Conservation (phyloP, 2,888 invertebrate species). For the Mesochorus sp. region DNA sequence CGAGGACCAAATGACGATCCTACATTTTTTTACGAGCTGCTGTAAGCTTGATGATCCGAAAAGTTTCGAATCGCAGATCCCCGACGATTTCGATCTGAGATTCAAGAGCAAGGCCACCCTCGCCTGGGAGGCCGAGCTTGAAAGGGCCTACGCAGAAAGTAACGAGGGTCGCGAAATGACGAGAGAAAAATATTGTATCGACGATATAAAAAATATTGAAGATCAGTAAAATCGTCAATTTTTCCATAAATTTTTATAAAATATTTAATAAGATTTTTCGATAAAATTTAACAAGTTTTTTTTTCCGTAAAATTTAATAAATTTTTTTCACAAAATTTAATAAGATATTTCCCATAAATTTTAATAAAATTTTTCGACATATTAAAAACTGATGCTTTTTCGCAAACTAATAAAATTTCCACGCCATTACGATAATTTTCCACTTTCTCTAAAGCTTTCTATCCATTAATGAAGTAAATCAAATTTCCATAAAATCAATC, state of each 20-base stretch:
- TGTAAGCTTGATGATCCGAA: constrained; percentile 73
- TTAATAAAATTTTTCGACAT: too few species aligned
- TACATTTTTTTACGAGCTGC: constrained; percentile 74
- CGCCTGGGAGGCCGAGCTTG: constrained; percentile 15
- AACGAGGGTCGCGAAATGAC: constrained; percentile 4
- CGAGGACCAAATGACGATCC: constrained; percentile 71
- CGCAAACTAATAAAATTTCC: too few species aligned
- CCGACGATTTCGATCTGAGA: constrained; percentile 71
- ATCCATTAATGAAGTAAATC: too few species aligned
- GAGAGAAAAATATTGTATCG: constrained; percentile 27
- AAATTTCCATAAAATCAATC: too few species aligned
- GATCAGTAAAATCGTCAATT: not conserved
- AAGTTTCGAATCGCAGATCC: constrained; percentile 76
- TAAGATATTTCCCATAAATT: too few species aligned
- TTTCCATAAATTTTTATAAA: not conserved
- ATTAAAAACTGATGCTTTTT: too few species aligned
- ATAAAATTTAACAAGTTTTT: too few species aligned
- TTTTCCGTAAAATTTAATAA: too few species aligned
- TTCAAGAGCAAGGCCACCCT: constrained; percentile 61
- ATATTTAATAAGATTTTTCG: not conserved
- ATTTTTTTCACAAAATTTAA: too few species aligned
- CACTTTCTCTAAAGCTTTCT: too few species aligned
- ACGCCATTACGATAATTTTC: too few species aligned
- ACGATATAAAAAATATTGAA: not conserved
- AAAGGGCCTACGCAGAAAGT: constrained; percentile 5